A percentile compares a stretch with the other conserved stretches of the same genome.
These are phyloP conservation scores for Heliocidaris erythrogramma DNA, from an alignment of 35 echinoderm and acorn worm species.

Conservation along the genomic window DNA sequence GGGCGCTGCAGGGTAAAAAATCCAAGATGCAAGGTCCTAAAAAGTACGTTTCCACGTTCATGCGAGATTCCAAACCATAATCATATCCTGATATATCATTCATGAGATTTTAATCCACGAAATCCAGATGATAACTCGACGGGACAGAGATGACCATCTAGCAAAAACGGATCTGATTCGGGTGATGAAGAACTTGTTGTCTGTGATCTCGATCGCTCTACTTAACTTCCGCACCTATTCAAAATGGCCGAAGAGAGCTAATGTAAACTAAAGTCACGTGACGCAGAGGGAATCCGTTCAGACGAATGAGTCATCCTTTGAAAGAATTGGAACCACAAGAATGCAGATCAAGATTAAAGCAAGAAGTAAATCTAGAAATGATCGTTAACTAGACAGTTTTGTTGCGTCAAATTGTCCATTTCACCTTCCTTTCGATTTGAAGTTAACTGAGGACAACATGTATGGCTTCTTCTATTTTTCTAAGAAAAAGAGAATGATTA, in stretches of 20 bases:
- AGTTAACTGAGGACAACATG: background rate
- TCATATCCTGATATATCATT: background rate
- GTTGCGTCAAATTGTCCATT: background rate
- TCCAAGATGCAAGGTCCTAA: background rate
- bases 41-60: background rate
- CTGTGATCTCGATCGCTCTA: background rate
- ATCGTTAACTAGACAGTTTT: background rate
- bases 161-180: background rate
- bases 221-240: conserved; percentile 27
- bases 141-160: background rate
- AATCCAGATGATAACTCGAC: background rate
- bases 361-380: background rate
- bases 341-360: background rate
- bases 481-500: background rate
- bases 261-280: conserved; percentile 40
- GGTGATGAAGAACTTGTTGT: background rate
- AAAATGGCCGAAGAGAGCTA: conserved; percentile 22
- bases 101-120: background rate
- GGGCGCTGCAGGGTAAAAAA: background rate
- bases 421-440: background rate
- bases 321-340: background rate
- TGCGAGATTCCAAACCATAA: background rate
- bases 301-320: background rate
- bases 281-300: conserved; percentile 27
- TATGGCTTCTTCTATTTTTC: background rate